phyloP scores from a whole-genome alignment of 1,140 invertebrate genomes.

The Cotesia glomerata region DNA sequence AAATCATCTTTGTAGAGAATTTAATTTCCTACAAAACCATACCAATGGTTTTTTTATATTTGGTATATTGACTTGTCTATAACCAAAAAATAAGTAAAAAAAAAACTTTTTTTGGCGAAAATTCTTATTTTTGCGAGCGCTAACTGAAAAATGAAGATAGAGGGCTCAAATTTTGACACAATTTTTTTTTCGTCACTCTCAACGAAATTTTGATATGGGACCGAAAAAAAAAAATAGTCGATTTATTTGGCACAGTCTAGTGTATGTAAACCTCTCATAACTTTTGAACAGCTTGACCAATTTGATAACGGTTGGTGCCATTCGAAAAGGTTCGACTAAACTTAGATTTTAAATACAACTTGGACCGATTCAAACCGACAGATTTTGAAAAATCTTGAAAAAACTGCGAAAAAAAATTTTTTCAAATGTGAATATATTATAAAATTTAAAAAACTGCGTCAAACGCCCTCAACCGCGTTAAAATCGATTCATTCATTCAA shows the following conservation, averaged over 20 bases:
- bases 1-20: background rate
- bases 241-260: slow-evolving; percentile 2
- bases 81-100: background rate
- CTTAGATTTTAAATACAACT: no score
- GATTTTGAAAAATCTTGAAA: no score
- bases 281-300: no score
- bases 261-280: no score
- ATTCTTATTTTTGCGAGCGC: background rate
- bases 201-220: background rate
- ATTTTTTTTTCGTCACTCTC: slow-evolving; percentile 2
- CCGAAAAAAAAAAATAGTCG: background rate
- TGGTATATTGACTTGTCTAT: background rate
- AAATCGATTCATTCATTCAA: no score
- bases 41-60: slow-evolving; percentile 1
- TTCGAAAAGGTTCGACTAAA: no score
- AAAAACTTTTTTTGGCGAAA: background rate
- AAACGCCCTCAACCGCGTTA: no score
- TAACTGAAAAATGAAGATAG: slow-evolving; percentile 6
- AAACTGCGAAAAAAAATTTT: no score
- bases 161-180: background rate
- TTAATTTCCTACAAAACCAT: slow-evolving; percentile 1
- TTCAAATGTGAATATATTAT: no score
- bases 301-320: no score
- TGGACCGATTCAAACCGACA: no score
- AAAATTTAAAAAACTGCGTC: no score